These are phyloP conservation scores for Linurgus olivaceus DNA, from an alignment of 2,797 vertebrate species.

Conservation along the genomic window DNA sequence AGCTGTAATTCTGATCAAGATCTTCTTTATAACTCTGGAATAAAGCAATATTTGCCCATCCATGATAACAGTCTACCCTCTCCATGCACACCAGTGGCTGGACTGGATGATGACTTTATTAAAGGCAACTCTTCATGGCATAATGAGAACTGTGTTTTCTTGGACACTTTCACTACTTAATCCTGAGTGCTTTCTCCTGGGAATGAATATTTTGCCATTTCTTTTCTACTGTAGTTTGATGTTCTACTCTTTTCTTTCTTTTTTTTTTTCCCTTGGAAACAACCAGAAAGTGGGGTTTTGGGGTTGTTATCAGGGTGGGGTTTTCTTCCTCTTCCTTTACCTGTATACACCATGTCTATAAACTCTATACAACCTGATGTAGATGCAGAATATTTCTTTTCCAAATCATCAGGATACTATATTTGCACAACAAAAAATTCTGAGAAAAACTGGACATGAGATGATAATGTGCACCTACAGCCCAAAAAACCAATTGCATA, in stretches of 20 bases:
- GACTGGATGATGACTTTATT: background rate
- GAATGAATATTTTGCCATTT: background rate
- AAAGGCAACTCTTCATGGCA: background rate
- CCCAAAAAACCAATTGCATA: background rate
- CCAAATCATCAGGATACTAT: background rate
- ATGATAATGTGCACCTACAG: background rate
- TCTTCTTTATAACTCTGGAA: background rate
- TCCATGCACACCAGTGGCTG: background rate
- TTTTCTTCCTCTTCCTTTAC: background rate
- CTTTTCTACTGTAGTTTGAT: background rate
- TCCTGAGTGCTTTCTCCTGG: background rate
- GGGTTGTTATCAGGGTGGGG: background rate
- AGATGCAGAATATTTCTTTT: background rate
- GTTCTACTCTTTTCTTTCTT: background rate
- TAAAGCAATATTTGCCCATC: background rate
- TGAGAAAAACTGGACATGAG: background rate
- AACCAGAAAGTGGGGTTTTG: background rate
- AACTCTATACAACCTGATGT: background rate
- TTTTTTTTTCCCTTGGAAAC: background rate
- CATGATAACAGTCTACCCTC: background rate
- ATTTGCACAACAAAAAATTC: background rate
- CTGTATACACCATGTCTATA: background rate
- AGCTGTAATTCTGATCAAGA: background rate
- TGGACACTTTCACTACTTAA: background rate
- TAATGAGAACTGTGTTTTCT: background rate